These are phyloP conservation scores for Apostichopus japonicus DNA, from an alignment of 35 echinoderm and acorn worm genomes.

Conservation along the genomic window DNA sequence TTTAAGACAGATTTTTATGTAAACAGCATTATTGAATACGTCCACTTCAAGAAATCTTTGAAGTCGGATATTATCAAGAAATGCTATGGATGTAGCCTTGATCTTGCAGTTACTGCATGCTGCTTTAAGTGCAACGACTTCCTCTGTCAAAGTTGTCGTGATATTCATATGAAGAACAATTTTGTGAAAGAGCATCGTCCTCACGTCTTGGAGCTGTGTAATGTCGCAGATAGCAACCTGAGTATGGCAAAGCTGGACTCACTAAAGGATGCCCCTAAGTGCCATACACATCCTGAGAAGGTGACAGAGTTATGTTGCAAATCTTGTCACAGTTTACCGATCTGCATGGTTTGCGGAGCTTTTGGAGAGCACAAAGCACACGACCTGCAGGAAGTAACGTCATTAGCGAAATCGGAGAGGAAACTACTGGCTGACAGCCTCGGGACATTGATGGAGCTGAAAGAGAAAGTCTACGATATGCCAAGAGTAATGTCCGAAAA, in stretches of 20 bases:
- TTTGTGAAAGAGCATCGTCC: not conserved
- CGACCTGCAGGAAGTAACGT: not conserved
- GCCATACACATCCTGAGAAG: not conserved
- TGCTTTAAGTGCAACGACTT: constrained; percentile 32
- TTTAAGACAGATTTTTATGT: constrained; percentile 12
- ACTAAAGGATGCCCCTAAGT: not conserved
- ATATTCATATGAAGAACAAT: not conserved
- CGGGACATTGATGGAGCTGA: not conserved
- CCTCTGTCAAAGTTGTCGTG: not conserved
- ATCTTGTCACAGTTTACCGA: not conserved
- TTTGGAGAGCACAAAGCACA: constrained; percentile 1
- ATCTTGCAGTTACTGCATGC: not conserved
- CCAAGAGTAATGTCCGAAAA: not conserved
- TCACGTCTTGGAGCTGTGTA: not conserved
- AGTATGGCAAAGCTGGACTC: not conserved
- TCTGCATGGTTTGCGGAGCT: not conserved
- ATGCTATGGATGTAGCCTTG: not conserved
- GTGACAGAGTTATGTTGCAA: not conserved
- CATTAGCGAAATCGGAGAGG: not conserved
- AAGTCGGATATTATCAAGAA: not conserved
- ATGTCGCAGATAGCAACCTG: not conserved
- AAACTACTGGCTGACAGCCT: not conserved
- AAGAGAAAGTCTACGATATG: not conserved
- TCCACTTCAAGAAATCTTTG: constrained; percentile 13
- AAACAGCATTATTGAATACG: constrained; percentile 11